A percentile compares a stretch with the other conserved stretches of the same genome.
Conservation (phyloP, 23 tunicate genomes). For the Phallusia fumigata region DNA sequence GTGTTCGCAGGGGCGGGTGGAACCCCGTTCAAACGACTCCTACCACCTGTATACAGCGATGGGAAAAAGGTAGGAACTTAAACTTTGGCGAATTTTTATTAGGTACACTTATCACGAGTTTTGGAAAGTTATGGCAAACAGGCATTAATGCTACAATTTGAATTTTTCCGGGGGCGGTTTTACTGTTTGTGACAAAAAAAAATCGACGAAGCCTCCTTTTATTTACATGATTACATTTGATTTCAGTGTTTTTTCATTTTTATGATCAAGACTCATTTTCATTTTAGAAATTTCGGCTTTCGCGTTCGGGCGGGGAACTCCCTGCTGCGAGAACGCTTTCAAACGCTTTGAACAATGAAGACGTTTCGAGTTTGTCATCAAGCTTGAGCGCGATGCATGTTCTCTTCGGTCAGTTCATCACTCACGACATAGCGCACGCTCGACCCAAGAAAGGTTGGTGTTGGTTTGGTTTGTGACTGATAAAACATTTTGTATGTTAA, state of each 20-base stretch:
- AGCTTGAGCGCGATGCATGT: slow-evolving; percentile 56
- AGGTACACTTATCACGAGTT: too few species aligned
- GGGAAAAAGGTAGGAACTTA: slow-evolving; percentile 29
- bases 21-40: slow-evolving; percentile 56
- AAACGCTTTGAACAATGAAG: slow-evolving; percentile 19
- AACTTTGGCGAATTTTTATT: too few species aligned
- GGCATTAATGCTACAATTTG: too few species aligned
- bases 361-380: neutral
- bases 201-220: too few species aligned
- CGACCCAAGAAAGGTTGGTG: slow-evolving; percentile 41
- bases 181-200: too few species aligned
- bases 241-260: too few species aligned
- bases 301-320: slow-evolving; percentile 28
- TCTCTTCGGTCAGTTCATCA: slow-evolving; percentile 61
- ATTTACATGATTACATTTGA: too few species aligned
- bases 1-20: slow-evolving; percentile 38
- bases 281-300: slow-evolving; percentile 22
- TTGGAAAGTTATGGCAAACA: too few species aligned
- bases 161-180: too few species aligned
- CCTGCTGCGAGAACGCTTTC: slow-evolving; percentile 49
- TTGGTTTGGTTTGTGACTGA: too few species aligned
- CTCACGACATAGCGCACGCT: slow-evolving; percentile 66
- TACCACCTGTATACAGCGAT: slow-evolving; percentile 63
- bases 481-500: too few species aligned
- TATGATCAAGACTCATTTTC: too few species aligned